Evolutionary conservation across 1,140 invertebrate genomes (phyloP), one percentile per base, ranked within the genome.

Genomic region (Artemia franciscana): DNA sequence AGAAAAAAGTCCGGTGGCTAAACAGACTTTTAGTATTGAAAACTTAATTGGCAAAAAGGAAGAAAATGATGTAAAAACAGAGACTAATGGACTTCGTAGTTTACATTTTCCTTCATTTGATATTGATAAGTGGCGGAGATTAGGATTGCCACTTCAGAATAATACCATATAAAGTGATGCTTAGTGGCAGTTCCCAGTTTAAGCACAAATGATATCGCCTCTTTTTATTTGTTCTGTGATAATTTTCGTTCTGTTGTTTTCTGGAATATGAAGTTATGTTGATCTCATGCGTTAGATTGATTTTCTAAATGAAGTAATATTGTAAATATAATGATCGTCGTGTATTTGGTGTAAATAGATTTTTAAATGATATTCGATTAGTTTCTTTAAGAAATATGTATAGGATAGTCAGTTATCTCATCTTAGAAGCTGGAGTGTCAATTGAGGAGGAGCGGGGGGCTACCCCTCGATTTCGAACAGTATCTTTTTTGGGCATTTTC

Each of bases 1-100:
- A 12, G 39, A n/a, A 51, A 51, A 57, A 30, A 18, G 57, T 39
- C 57, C 51, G 30, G 5, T 57, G 25, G 59, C 24, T 23, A 64
- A 64, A 57, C n/a, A 59, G 7, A 58, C 63, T 7, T 64, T 64
- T 26, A 64, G 63, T 57, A 64, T 64, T 26, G 63, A 64, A 26
- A 64, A 60, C 27, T 60, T 64, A 39, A 64, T 64, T 24, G 63
- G 63, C 5, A 64, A 61, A 21, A 61, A 62, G 5, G 56, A 28
- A 15, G 59, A 57, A 18, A 51, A 18, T 51, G 39, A 51, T 15
- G 21, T 51, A 51, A 51, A 51, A 18, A 51, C 21, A 12, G 39
- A 51, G 3, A 51, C 12, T 18, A 51, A 51, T 51, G 12, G 12
- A 15, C 21, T 51, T 51, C 12, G 21, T 2, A 51, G 21, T 18